These are phyloP conservation scores for Laspeyria flexula DNA, from an alignment of 2,888 invertebrate species.

Conservation along the genomic window DNA sequence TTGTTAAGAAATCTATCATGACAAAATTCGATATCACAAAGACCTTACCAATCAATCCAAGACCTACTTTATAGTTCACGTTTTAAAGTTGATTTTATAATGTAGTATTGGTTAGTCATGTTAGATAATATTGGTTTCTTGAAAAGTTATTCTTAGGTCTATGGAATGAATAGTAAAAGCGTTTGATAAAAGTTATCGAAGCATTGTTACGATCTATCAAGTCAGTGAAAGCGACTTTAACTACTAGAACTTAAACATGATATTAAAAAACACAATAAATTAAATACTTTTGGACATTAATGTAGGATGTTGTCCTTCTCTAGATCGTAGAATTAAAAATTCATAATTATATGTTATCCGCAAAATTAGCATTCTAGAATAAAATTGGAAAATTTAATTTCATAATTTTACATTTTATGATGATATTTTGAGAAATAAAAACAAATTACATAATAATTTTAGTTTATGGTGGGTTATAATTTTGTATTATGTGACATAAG, in stretches of 20 bases:
- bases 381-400: no score
- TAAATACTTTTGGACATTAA: not conserved
- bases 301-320: no score
- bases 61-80: not conserved
- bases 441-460: no score
- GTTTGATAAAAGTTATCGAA: not conserved
- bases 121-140: constrained; percentile 22
- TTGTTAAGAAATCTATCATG: constrained; percentile 25
- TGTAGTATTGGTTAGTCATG: not conserved
- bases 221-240: constrained; percentile 11
- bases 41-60: not conserved
- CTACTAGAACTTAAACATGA: not conserved
- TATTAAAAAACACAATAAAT: not conserved
- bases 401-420: no score
- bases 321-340: no score
- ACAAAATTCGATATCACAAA: not conserved
- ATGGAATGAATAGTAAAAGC: constrained; percentile 7
- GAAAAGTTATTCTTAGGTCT: constrained; percentile 8
- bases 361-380: no score
- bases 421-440: no score
- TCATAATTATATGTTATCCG: no score
- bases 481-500: no score
- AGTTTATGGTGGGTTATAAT: no score
- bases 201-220: not conserved
- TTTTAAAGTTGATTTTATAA: not conserved